phyloP scores from a whole-genome alignment of 2,888 invertebrate genomes.

The Apamea epomidion region DNA sequence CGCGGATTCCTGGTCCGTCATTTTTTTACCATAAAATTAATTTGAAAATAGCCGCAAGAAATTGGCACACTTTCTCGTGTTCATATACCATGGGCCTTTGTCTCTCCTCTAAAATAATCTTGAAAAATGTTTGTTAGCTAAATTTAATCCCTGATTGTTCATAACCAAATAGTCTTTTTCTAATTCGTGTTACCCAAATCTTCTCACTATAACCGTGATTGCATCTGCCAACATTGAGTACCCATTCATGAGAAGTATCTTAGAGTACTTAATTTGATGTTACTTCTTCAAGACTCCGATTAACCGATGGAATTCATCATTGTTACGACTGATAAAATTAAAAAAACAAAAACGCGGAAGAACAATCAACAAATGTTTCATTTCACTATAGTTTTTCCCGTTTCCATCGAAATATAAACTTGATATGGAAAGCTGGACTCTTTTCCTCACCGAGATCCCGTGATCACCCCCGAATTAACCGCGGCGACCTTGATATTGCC shows the following conservation, averaged over 20 bases:
- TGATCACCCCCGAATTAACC: slow-evolving; percentile 73
- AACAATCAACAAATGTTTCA: not conserved
- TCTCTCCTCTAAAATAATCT: not conserved
- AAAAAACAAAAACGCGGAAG: not conserved
- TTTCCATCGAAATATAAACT: slow-evolving; percentile 12
- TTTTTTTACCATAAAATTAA: slow-evolving; percentile 8
- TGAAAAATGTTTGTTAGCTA: not conserved
- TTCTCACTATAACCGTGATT: not conserved
- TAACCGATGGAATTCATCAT: not conserved
- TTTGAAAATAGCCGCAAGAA: slow-evolving; percentile 12
- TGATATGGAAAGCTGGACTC: slow-evolving; percentile 27
- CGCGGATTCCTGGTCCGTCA: not conserved
- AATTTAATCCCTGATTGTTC: not conserved
- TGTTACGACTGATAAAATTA: not conserved
- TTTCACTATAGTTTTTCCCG: not conserved
- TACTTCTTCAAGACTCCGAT: not conserved
- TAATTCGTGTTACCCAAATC: too few relatives aligned
- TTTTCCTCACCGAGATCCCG: slow-evolving; percentile 54
- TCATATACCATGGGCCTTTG: not conserved
- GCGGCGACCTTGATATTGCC: slow-evolving; percentile 85
- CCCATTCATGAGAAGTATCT: not conserved
- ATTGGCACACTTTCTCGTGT: slow-evolving; percentile 28
- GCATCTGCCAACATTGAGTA: not conserved
- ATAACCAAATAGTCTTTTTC: not conserved
- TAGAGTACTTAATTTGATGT: not conserved